Base-by-base conservation (phyloP, 2,113 vertebrate species). In the Aramus guarauna region DNA sequence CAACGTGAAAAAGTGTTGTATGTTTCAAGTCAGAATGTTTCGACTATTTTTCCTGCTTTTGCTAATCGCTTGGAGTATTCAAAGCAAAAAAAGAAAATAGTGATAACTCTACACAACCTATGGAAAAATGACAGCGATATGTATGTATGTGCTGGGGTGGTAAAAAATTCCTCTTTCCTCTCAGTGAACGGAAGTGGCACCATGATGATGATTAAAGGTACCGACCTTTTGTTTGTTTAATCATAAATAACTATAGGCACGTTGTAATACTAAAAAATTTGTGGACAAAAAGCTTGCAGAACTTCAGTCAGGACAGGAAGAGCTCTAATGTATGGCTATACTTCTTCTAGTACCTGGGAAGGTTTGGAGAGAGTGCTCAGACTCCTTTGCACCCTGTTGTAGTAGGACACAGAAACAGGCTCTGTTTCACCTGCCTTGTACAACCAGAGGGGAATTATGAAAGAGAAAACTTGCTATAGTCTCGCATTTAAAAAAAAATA, bases 171-270 rank as follows among this genome's bases (percentile, higher is more conserved):
- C 26, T 1, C 22, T 47, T 69, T 32, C 58, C 27, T 50, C 60
- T n/a, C 3, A 9, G 67, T 14, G 0, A 68, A 3, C 4, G 24
- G 56, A 29, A 58, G 4, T 0, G 93, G 88, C 80, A 96, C 95
- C 76, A 72, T 97, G 39, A 3, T 97, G 52, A 30, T 95, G 74
- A 45, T 97, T 55, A 73, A 74, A 97, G 97, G 96, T 97, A 95
- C 1, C 13, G 1, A 7, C 9, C 21, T 30, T 69, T 41, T 24
- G 7, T 55, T 82, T 67, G 6, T 56, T 85, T 67, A 23, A 41
- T 34, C 30, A 2, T 15, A 17, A 76, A 18, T 63, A 63, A 18
- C 6, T 67, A 0, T 8, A 20, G 32, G 12, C 11, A 17, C 59
- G 34, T 27, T 43, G 15, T 23, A 50, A 52, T 26, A 24, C 29